Conservation (phyloP, 23 tunicate species). For the Phallusia fumigata region DNA sequence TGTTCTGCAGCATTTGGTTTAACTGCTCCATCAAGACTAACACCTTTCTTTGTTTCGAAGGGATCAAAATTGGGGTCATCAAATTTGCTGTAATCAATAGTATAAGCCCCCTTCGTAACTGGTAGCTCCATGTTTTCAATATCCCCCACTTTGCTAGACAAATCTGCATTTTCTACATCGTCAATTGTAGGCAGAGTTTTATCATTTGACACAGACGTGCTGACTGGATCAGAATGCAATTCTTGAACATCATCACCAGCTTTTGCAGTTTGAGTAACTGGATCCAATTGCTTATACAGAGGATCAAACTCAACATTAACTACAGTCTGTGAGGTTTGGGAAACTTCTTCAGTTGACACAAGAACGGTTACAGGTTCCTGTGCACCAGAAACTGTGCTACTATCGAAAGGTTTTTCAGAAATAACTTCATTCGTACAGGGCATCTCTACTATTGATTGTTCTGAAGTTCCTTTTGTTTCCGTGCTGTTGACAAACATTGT, state of each 20-base stretch:
- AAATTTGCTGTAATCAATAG: conserved; percentile 59
- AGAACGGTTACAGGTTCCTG: background rate
- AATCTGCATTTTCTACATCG: no score
- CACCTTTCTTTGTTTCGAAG: conserved; percentile 43
- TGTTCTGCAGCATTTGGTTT: no score
- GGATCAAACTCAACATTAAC: background rate
- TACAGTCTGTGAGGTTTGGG: background rate
- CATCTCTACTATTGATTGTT: no score
- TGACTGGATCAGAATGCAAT: no score
- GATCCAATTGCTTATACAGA: no score
- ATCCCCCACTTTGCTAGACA: no score
- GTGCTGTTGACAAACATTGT: no score
- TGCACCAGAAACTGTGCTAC: background rate
- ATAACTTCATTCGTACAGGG: no score
- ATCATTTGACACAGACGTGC: background rate
- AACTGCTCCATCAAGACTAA: background rate
- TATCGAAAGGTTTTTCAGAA: background rate
- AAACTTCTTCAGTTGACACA: background rate
- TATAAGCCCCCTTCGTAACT: conserved; percentile 58
- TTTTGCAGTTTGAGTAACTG: no score
- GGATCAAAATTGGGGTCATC: conserved; percentile 72
- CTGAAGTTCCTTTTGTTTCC: no score
- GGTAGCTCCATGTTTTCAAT: background rate
- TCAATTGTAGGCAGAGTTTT: no score
- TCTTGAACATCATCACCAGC: no score